Conservation (phyloP, 1,140 invertebrate genomes). For the Drosophila asahinai region DNA sequence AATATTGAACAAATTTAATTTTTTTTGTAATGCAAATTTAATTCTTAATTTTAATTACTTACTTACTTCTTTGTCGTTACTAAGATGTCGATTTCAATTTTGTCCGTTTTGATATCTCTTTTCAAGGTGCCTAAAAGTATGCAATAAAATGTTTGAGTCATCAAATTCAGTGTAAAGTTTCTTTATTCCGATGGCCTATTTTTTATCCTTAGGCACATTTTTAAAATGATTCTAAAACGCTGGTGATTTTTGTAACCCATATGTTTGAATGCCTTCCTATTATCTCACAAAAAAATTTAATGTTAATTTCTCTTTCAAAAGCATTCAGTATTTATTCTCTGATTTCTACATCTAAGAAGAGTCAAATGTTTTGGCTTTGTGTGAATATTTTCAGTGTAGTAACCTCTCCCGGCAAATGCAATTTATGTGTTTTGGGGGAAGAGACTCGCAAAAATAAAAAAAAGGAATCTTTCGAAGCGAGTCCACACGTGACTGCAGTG, state of each 20-base stretch:
- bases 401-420: constrained; percentile 48
- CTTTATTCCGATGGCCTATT: too few relatives aligned
- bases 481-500: constrained; percentile 75
- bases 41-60: neutral
- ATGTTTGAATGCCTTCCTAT: neutral
- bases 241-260: too few relatives aligned
- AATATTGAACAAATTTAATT: too few relatives aligned
- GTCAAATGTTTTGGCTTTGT: neutral
- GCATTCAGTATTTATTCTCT: neutral
- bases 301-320: too few relatives aligned
- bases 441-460: constrained; percentile 20
- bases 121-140: too few relatives aligned
- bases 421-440: constrained; percentile 65
- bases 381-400: constrained; percentile 6
- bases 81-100: too few relatives aligned
- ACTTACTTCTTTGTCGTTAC: neutral
- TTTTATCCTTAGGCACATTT: too few relatives aligned
- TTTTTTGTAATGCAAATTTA: too few relatives aligned
- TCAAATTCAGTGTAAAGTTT: too few relatives aligned
- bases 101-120: too few relatives aligned
- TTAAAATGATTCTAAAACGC: too few relatives aligned
- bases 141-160: too few relatives aligned
- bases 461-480: constrained; percentile 33
- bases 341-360: neutral
- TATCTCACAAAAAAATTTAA: neutral